phyloP scores from a whole-genome alignment of 2,113 vertebrate species.

The Nansenia antarctica region DNA sequence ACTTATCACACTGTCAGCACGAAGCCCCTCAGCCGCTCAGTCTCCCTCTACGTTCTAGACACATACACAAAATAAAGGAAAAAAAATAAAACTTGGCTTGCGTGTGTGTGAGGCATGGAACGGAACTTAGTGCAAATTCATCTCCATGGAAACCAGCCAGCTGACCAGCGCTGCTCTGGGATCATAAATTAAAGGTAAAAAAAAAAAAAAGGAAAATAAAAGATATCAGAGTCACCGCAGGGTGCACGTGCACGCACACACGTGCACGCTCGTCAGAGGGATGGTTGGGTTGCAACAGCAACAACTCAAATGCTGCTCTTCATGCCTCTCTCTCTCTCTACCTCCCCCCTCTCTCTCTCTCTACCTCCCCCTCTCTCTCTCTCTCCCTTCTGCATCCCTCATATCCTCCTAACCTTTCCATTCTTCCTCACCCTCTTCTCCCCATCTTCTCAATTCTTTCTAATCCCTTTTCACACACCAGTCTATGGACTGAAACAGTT shows the following conservation, averaged over 20 bases:
- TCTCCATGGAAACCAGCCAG: slow-evolving; percentile 67
- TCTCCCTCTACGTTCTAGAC: slow-evolving; percentile 23
- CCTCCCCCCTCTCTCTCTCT: no score
- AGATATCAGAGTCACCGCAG: slow-evolving; percentile 34
- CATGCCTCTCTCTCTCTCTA: no score
- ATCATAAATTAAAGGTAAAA: slow-evolving; percentile 60
- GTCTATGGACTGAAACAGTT: no score
- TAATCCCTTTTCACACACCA: no score
- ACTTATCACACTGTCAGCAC: background rate
- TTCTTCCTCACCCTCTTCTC: no score
- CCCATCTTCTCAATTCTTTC: no score
- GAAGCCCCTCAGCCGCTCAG: slow-evolving; percentile 14
- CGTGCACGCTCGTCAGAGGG: background rate
- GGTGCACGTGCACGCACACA: slow-evolving; percentile 12
- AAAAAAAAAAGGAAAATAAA: slow-evolving; percentile 29
- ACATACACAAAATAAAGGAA: no score
- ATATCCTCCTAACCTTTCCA: no score
- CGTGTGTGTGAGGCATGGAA: slow-evolving; percentile 41
- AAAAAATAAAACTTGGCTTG: slow-evolving; percentile 33
- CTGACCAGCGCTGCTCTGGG: slow-evolving; percentile 75
- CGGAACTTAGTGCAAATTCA: slow-evolving; percentile 72
- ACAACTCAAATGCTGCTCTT: no score
- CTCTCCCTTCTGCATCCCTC: no score
- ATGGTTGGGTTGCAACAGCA: no score
- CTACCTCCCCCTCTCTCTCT: no score